Evolutionary conservation across 2,888 invertebrate genomes (phyloP).

Genomic region (Adela reaumurella): DNA sequence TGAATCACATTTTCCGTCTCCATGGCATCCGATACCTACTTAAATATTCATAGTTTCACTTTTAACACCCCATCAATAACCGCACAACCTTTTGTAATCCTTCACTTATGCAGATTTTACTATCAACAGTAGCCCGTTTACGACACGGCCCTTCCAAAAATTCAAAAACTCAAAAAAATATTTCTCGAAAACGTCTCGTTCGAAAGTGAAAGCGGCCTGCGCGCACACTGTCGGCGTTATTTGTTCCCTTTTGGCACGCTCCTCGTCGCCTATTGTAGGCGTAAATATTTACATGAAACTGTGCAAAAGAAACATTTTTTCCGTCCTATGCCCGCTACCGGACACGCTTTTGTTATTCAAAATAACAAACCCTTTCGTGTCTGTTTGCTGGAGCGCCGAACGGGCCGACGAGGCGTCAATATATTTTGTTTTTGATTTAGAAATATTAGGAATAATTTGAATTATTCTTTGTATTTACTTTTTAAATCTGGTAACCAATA

Average conservation of each 20-base stretch:
- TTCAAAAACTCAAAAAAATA: conserved; percentile 28
- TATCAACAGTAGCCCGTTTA: conserved; percentile 38
- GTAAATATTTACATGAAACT: conserved; percentile 48
- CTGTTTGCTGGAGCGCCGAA: conserved; percentile 13
- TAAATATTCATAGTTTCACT: too few species aligned
- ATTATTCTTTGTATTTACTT: too few species aligned
- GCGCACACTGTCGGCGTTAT: conserved; percentile 29
- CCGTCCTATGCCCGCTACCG: conserved; percentile 28
- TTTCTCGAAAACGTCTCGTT: conserved; percentile 14
- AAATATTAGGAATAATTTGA: too few species aligned
- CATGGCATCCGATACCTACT: too few species aligned
- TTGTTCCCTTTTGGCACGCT: conserved; percentile 23
- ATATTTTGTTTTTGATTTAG: too few species aligned
- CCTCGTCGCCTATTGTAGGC: conserved; percentile 31
- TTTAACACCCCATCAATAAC: too few species aligned
- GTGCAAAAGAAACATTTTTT: conserved; percentile 50
- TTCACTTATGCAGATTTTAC: conserved; percentile 41
- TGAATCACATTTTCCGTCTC: too few species aligned
- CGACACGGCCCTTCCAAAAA: conserved; percentile 41
- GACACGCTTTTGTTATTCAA: conserved; percentile 42
- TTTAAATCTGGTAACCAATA: too few species aligned
- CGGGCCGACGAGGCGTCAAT: too few species aligned
- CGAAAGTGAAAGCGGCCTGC: conserved; percentile 49
- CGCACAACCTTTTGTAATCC: too few species aligned
- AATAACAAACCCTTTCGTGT: conserved; percentile 40